phyloP scores from a whole-genome alignment of 2,797 vertebrate species.

The Coendou prehensilis region DNA sequence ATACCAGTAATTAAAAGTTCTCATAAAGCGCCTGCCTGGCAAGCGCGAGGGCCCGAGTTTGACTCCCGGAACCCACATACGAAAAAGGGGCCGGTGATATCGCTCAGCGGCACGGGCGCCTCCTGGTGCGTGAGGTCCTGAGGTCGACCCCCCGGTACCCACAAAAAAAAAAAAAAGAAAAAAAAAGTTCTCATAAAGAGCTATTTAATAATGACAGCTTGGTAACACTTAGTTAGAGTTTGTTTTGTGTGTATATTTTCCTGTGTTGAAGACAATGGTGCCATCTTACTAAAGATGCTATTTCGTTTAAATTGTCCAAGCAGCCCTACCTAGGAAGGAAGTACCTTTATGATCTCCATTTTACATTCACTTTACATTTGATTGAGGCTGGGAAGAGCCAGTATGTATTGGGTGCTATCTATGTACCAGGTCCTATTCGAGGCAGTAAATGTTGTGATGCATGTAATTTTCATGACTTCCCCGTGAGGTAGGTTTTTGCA shows the following conservation, averaged over 20 bases:
- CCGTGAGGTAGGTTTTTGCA: not conserved
- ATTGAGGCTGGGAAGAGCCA: not conserved
- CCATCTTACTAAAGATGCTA: not conserved
- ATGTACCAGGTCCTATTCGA: not conserved
- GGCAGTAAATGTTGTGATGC: not conserved
- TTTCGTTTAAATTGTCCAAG: not conserved
- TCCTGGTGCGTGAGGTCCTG: no score
- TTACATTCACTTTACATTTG: not conserved
- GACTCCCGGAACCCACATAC: no score
- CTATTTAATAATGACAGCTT: not conserved
- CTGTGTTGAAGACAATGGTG: not conserved
- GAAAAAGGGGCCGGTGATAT: no score
- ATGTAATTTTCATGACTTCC: not conserved
- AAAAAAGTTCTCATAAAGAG: not conserved
- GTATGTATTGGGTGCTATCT: not conserved
- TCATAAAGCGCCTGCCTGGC: not conserved
- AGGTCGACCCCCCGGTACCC: no score
- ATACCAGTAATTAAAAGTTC: not conserved
- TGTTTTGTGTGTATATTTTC: not conserved
- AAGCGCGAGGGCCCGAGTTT: no score
- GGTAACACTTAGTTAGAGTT: not conserved
- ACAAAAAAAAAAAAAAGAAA: no score
- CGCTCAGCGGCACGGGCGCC: no score
- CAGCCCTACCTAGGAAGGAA: not conserved
- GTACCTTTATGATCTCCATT: not conserved